Base-by-base conservation (phyloP, 1,140 invertebrate species). In the Ooceraea biroi region DNA sequence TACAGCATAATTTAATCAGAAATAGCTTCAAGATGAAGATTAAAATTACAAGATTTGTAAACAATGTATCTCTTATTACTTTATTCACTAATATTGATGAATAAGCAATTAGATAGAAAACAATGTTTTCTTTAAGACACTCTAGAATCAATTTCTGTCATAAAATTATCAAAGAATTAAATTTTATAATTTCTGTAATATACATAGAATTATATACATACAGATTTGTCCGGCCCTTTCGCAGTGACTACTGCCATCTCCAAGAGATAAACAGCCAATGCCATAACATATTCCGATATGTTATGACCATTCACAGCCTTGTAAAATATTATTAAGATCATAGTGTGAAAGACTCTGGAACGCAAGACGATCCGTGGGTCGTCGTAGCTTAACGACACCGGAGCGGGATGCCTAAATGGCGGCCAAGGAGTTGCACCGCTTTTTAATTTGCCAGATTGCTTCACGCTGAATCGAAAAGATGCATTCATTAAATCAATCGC, bases 261-360 rank as follows among this genome's bases (percentile, higher is more conserved):
- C 36, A 99, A 94, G 57, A 99, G 95, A 93, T 98, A 98, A 44
- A 99, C 95, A 69, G 97, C 95, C 36, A 99, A 93, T 71, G 98
- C 97, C 85, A 99, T 95, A 76, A 98, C 95, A 92, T 98, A 97
- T 93, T 99, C 98, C 11, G 97, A 96, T 17, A 98, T 95, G 80
- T 95, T 95, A 72, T 96, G 95, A n/a, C 96, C 96, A 88, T 97
- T 96, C 46, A 98, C 96, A 58, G 97, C 97, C 92, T 98, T 98
- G 91, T 98, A 97, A 61, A 99, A 95, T 77, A 98, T 96, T 55
- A 97, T 96, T 85, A 98, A 96, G 52, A 98, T 95, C 83, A 98
- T 96, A 22, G 97, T 96, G 93, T 99, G 98, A 93, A 99, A 97
- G 30, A 98, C 96, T 89, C 96, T 96, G 41, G 97, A 97, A 72